A percentile compares a stretch with the other conserved stretches of the same genome.
These are phyloP conservation scores for Polymixis lichenea DNA, from an alignment of 2,888 invertebrate genomes.

Conservation along the genomic window DNA sequence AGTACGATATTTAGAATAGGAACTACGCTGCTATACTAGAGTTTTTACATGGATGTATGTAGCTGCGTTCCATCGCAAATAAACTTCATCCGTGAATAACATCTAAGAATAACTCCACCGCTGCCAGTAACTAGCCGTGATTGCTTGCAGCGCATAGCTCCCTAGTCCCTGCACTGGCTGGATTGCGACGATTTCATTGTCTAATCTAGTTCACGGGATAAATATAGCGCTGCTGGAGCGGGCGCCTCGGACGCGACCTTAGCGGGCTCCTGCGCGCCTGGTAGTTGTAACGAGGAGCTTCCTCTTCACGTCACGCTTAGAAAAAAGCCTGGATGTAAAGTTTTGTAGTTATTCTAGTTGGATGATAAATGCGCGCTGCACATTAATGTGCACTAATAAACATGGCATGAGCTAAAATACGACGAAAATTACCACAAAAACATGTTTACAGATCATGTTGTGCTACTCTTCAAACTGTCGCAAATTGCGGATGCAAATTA, in stretches of 20 bases:
- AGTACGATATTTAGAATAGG: too few relatives aligned
- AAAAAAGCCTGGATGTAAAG: neutral
- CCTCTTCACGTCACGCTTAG: neutral
- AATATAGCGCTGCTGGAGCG: constrained; percentile 41
- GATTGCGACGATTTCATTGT: constrained; percentile 13
- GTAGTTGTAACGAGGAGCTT: neutral
- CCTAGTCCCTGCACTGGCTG: constrained; percentile 17
- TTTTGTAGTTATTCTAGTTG: neutral
- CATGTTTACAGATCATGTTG: constrained; percentile 8
- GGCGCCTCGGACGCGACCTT: constrained; percentile 30
- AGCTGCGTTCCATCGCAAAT: neutral
- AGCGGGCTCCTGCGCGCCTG: neutral
- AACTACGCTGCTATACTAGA: too few relatives aligned
- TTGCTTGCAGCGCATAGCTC: constrained; percentile 13
- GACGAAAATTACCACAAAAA: neutral
- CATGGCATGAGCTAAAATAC: neutral
- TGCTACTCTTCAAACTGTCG: neutral
- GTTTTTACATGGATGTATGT: neutral
- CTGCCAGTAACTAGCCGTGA: constrained; percentile 13
- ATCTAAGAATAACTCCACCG: constrained; percentile 38
- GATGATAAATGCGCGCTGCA: neutral
- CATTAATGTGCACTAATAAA: neutral
- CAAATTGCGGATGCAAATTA: too few relatives aligned
- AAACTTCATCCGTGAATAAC: constrained; percentile 21
- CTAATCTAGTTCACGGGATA: constrained; percentile 32